These are phyloP conservation scores for Proterorhinus semilunaris DNA, from an alignment of 2,113 vertebrate species.

Conservation along the genomic window DNA sequence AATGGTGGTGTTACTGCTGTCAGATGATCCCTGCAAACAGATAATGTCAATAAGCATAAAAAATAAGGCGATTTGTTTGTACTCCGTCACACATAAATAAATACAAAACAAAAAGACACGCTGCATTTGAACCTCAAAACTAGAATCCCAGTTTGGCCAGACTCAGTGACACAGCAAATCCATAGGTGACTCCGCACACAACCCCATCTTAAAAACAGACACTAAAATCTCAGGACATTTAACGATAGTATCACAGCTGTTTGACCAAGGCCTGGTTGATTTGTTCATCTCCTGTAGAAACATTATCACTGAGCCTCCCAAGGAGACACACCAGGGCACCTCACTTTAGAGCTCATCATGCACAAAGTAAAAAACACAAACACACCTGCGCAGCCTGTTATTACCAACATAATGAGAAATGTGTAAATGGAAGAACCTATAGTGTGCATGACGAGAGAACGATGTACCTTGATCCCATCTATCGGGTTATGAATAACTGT, in stretches of 20 bases:
- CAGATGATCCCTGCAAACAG: conserved; percentile 86
- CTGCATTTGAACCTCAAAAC: not conserved
- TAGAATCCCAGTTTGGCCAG: conserved; percentile 11
- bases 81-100: conserved; percentile 2
- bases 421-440: conserved; percentile 9
- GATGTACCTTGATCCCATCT: conserved; percentile 74
- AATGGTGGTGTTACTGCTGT: conserved; percentile 95
- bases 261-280: not conserved
- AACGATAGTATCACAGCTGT: conserved; percentile 7
- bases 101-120: conserved; percentile 22
- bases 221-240: not conserved
- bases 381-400: conserved; percentile 21
- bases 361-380: conserved; percentile 27
- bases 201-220: conserved; percentile 10
- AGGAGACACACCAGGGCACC: conserved; percentile 35
- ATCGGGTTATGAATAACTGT: conserved; percentile 78
- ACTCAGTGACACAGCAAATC: conserved; percentile 3
- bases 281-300: not conserved
- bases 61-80: not conserved
- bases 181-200: conserved; percentile 21
- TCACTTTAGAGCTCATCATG: conserved; percentile 26
- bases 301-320: conserved; percentile 18
- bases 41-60: not conserved
- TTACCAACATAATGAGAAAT: conserved; percentile 5
- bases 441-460: conserved; percentile 13